Percentiles rank a stretch among this genome's conserved stretches.
These are phyloP conservation scores for Eustalomyia histrio DNA, from an alignment of 2,888 invertebrate species.

Conservation along the genomic window DNA sequence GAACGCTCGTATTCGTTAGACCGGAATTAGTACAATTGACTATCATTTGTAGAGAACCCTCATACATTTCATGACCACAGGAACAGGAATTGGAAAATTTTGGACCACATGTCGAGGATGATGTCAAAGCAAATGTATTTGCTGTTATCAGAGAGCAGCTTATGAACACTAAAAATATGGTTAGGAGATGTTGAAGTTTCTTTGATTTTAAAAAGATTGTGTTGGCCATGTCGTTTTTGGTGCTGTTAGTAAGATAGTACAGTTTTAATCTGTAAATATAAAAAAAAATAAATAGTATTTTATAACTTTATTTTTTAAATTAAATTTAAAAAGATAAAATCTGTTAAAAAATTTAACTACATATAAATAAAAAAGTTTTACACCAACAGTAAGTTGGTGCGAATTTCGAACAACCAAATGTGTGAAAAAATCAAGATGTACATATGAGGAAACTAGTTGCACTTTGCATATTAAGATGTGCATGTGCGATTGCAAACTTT, in stretches of 20 bases:
- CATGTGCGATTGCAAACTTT: too few species aligned
- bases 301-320: too few species aligned
- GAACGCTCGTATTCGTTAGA: constrained; percentile 82
- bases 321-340: too few species aligned
- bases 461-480: too few species aligned
- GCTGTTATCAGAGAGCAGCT: constrained; percentile 36
- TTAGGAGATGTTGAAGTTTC: constrained; percentile 35
- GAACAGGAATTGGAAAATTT: constrained; percentile 81
- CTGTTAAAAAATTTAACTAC: too few species aligned
- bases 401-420: too few species aligned
- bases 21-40: constrained; percentile 86
- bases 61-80: constrained; percentile 82
- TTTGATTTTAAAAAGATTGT: neutral
- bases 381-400: too few species aligned
- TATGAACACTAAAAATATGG: constrained; percentile 31
- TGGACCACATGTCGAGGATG: constrained; percentile 78
- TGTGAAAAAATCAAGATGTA: too few species aligned
- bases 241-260: neutral
- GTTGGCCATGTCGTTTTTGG: constrained; percentile 23
- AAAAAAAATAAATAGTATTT: neutral
- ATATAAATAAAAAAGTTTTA: too few species aligned
- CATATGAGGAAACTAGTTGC: too few species aligned
- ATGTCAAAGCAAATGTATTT: constrained; percentile 26
- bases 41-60: constrained; percentile 81
- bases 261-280: constrained; percentile 10